Evolutionary conservation across 2,797 vertebrate genomes (phyloP), one percentile per base, ranked within the genome.

Genomic region (Pseudotriccus pelzelni): DNA sequence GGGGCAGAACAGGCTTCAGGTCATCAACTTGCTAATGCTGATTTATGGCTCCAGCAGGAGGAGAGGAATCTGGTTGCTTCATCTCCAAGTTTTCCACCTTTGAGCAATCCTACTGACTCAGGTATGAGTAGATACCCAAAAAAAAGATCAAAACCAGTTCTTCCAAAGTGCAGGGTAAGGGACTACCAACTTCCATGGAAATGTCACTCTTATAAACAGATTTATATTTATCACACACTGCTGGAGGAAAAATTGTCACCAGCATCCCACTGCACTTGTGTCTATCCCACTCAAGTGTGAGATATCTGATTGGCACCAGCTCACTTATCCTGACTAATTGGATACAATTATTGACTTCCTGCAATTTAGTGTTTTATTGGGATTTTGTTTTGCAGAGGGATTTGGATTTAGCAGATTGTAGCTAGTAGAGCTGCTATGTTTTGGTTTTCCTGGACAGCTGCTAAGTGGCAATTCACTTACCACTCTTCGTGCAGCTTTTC

Each of bases 291-390:
- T 94, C 37, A 55, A 92, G 70, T 69, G 81, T 80, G 84, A 94
- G 81, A 70, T 59, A 90, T 37, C 81, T 94, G 81, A 73, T 64
- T 95, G 93, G 72, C 84, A 97, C n/a, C 37, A 72, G n/a, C 55
- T 80, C 49, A 70, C 32, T 96, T 87, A 78, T 49, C 41, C 81
- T 86, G 66, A 32, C 44, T 90, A 93, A 96, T 75, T 94, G 70
- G 83, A 93, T 66, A 66, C 76, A 93, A 97, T 87, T 66, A 93
- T 86, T 88, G 84, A 90, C 79, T 97, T 93, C 92, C 81, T 87
- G 60, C 37, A 82, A 81, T 70, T 60, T 41, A 50, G 60, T 60
- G 53, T 16, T 85, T 92, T 89, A 76, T 77, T 66, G 69, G 58
- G 39, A 82, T 78, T 86, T 85, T 47, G 28, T n/a, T 90, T 80